Evolutionary conservation across 2,797 vertebrate genomes (phyloP), one percentile per base, ranked within the genome.

Genomic region (Antrozous pallidus): DNA sequence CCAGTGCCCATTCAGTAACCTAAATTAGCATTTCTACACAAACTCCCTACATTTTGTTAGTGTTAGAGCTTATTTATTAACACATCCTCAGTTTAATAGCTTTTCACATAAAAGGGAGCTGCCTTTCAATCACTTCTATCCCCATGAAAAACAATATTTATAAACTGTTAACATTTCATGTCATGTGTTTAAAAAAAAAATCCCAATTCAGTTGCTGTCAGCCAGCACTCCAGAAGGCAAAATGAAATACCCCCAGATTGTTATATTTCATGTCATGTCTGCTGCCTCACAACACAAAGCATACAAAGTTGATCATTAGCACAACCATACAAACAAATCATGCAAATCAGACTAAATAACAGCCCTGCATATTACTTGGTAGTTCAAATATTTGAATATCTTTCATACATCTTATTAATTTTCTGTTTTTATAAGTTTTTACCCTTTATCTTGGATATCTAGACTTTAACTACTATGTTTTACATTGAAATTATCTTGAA

Each of bases 151-250:
- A 24, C 17, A 88, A 24, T 93, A 88, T 93, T 94, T 95, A 94
- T 81, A 69, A 95, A 86, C 45, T 95, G 84, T 93, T 96, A 95
- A 88, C 40, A 65, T 95, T 93, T 82, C 65, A 84, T 33, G 85
- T 94, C 83, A 61, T 51, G 58, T 80, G 26, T 78, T 93, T 90
- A 17, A 74, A 88, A 56, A 49, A 73, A 51, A 73, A 45, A 89
- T 74, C 26, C 67, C 69, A 84, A 69, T 82, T 51, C 70, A 93
- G n/a, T 75, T 71, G 69, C 84, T 82, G 51, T 88, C 58, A 85
- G n/a, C 58, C 47, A 93, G 45, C 18, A 90, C 74, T 88, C 14
- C 26, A 90, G 63, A 87, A 91, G 63, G 70, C 73, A 86, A 93
- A 94, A 89, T 4, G 49, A 81, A 93, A 95, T 31, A n/a, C 17